These are phyloP conservation scores for Platycheirus albimanus DNA, from an alignment of 2,888 invertebrate species.

Conservation along the genomic window DNA sequence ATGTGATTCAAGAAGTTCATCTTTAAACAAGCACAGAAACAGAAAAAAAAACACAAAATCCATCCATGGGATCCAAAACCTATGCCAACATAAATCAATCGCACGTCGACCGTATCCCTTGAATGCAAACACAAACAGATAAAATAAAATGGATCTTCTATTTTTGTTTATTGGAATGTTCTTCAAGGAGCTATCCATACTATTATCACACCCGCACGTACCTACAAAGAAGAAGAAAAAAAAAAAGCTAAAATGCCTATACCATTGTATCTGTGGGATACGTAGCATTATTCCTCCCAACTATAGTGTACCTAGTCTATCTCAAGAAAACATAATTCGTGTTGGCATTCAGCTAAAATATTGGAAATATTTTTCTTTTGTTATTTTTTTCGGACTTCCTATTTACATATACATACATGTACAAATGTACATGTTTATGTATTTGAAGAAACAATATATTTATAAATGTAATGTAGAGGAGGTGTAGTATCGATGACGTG, in stretches of 20 bases:
- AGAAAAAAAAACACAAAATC: background rate
- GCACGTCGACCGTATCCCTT: constrained; percentile 30
- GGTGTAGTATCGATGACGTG: constrained; percentile 1
- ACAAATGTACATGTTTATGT: background rate
- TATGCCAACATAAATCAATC: constrained; percentile 67
- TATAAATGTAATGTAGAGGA: constrained; percentile 28
- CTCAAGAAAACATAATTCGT: constrained; percentile 63
- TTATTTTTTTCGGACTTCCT: constrained; percentile 31
- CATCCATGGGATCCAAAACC: background rate
- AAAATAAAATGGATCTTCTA: constrained; percentile 46
- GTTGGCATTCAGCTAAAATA: constrained; percentile 52
- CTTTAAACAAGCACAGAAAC: too few species aligned
- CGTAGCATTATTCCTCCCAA: too few species aligned
- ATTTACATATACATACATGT: constrained; percentile 10
- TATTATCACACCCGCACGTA: constrained; percentile 17
- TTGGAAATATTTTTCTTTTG: constrained; percentile 4
- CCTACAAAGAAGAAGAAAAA: too few species aligned
- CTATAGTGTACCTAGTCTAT: constrained; percentile 28
- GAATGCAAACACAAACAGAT: constrained; percentile 46
- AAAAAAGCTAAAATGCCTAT: constrained; percentile 39
- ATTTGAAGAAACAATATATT: constrained; percentile 40
- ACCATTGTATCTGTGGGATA: constrained; percentile 11
- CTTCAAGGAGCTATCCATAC: constrained; percentile 19
- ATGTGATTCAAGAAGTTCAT: background rate
- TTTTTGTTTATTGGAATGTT: constrained; percentile 54